Base-by-base conservation (phyloP, 2,113 vertebrate species). In the Procapra przewalskii region DNA sequence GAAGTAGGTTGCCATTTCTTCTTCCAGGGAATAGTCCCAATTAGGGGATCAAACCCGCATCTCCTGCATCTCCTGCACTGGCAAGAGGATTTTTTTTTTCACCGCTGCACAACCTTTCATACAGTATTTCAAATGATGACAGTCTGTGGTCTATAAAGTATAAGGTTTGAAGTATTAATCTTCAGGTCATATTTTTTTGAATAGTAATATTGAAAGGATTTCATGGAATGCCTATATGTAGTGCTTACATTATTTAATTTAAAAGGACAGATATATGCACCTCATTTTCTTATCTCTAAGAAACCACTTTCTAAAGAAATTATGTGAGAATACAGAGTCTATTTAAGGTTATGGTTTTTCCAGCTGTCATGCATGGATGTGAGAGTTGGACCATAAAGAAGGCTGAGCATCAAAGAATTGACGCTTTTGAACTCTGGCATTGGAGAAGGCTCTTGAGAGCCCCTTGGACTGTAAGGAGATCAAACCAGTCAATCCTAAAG, bases 291-390 rank as follows among this genome's bases (percentile, higher is more conserved):
- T 92, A 62, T 59, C 4, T 86, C 10, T 52, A 86, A 89, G 21
- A 43, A 48, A 75, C 6, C 27, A 88, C 21, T 88, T 94, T 96
- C n/a, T 83, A 59, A 96, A 92, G 54, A 94, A 92, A 83, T 48
- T 55, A 17, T 90, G 5, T 52, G 17, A 90, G 54, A 80, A 79
- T 50, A 75, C 10, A 88, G 14, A 87, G 43, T 54, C 43, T 79
- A 33, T 75, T 40, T 21, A 75, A 75, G 36, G 36, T 40, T 75
- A 75, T 75, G 14, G 36, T 75, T 75, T 75, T 75, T 75, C 67
- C 5, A 75, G 67, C 21, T 23, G 10, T 75, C 10, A 40, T 40
- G 5, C 36, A 75, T 75, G 67, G 67, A 75, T 40, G 19, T 71
- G 10, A 71, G n/a, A 71, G 67, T 23, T 75, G 67, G 36, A 75